Base-by-base conservation (phyloP, 2,113 vertebrate species). In the Anas platyrhynchos region DNA sequence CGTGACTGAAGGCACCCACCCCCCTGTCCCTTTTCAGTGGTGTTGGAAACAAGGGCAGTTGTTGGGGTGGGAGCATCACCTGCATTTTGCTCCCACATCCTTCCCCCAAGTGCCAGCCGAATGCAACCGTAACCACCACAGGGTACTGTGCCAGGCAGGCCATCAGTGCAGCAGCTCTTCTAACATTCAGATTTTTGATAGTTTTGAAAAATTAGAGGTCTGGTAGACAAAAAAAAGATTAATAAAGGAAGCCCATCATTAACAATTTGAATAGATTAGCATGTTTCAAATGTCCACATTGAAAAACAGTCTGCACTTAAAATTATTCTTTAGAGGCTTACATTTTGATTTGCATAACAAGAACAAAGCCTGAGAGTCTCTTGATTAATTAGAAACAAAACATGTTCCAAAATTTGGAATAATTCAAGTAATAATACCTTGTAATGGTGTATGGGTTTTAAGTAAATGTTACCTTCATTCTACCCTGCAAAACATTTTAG, bases 221-320 rank as follows among this genome's bases (percentile, higher is more conserved):
- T 13, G 61, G 41, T 78, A 78, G 74, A 73, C 46, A 32, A 27
- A 20, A 2, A 2, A 3, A 13, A 17, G 17, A 43, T 46, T 44
- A 22, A 22, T 38, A 18, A 77, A 66, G 14, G 32, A 41, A 59
- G 34, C 44, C 38, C 31, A 5, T 15, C 14, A 4, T 32, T 32
- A 50, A 12, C 34, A 8, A 32, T 5, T 34, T 25, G 17, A 38
- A 56, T 7, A 61, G 22, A 44, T 25, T 1, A 25, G 1, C 44
- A 9, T 1, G 5, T 1, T 32, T 16, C 9, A 58, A 65, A 34
- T 1, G 1, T 48, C 67, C 55, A 22, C 1, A 1, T 2, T 22
- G 25, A 66, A 87, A 85, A 88, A 29, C 17, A 55, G 18, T 11
- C 36, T 32, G 34, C 12, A 10, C 50, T 62, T 41, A 18, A 56